Evolutionary conservation across 2,797 vertebrate genomes (phyloP), one percentile per base, ranked within the genome.

Genomic region (Yasuhikotakia modesta): DNA sequence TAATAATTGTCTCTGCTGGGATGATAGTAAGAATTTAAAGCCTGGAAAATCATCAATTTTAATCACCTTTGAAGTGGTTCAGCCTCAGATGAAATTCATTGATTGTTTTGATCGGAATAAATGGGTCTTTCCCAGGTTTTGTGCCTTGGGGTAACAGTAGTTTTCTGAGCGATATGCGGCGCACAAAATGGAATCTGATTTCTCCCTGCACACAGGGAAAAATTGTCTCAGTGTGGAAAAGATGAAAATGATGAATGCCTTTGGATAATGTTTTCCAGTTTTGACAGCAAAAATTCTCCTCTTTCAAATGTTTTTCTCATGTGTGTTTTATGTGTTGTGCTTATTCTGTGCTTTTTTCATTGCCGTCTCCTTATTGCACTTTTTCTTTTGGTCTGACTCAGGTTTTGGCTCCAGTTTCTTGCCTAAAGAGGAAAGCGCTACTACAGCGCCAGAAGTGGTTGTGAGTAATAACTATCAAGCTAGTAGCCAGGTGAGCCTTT

Each of bases 351-450:
- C 35, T 60, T 69, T 21, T 74, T 65, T 43, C 19, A 53, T 58
- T 60, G 43, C n/a, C 48, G 10, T 65, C 45, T 66, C 27, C 39
- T 22, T 57, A 35, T 58, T n/a, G 67, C 60, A 63, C 3, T 60
- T 48, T 58, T 43, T 53, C 45, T 78, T n/a, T 78, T 78, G 87
- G 79, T 87, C 81, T 63, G 72, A 79, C 55, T 82, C 87, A 99
- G 97, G 95, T 88, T 99, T 99, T 90, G 94, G 96, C 81, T 98
- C 96, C 85, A 96, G 94, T 87, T 98, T 98, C 89, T 94, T 97
- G 81, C 95, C 96, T 70, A 97, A 97, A 84, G 97, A 99, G 87
- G 96, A 98, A 89, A 97, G 96, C 64, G 76, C 95, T 73, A 94
- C 94, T 43, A 87, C 92, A 39, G 89, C 92, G 77, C 92, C 95